These are phyloP conservation scores for Oxyruncus cristatus DNA, from an alignment of 2,113 vertebrate genomes.

Conservation along the genomic window DNA sequence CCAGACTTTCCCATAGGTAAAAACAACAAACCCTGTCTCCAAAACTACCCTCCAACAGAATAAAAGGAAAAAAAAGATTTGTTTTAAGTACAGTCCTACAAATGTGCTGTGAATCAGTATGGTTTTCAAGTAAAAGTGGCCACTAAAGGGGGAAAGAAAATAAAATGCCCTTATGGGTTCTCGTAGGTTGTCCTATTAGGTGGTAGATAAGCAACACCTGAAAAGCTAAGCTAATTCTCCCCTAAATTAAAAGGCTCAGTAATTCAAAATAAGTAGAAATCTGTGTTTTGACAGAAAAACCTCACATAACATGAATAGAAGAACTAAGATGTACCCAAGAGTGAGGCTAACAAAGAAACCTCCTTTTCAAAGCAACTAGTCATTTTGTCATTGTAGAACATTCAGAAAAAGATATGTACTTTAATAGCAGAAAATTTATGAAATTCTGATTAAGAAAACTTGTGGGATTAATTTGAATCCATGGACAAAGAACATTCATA, in stretches of 20 bases:
- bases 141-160: background rate
- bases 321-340: background rate
- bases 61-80: background rate
- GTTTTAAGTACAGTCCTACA: background rate
- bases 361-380: background rate
- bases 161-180: background rate
- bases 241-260: background rate
- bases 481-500: background rate
- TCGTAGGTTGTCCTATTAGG: background rate
- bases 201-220: background rate
- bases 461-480: background rate
- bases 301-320: background rate
- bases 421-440: background rate
- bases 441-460: background rate
- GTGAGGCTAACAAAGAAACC: background rate
- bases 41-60: background rate
- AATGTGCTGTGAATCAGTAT: background rate
- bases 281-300: background rate
- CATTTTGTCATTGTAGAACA: background rate
- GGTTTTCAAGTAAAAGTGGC: background rate
- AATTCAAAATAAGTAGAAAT: background rate
- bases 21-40: background rate
- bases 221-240: background rate
- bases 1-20: background rate
- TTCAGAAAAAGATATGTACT: background rate